A percentile compares a stretch with the other conserved stretches of the same genome.
phyloP scores from a whole-genome alignment of 2,888 invertebrate species.

The Aquatica leii region DNA sequence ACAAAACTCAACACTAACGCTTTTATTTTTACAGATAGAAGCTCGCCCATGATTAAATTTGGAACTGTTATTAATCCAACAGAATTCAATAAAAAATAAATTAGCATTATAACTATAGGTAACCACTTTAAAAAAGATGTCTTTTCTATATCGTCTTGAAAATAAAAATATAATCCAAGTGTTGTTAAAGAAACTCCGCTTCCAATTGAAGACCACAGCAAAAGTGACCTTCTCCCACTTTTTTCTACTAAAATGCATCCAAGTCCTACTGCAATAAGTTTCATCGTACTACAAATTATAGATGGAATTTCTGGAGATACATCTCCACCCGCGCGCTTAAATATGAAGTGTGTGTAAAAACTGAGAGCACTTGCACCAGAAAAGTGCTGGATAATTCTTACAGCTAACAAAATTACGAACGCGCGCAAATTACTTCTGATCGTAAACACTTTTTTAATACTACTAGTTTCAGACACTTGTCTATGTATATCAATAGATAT shows the following conservation, averaged over 20 bases:
- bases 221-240: conserved; percentile 60
- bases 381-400: conserved; percentile 55
- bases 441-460: conserved; percentile 64
- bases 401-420: conserved; percentile 66
- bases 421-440: conserved; percentile 69
- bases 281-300: conserved; percentile 59
- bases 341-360: conserved; percentile 52
- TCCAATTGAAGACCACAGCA: conserved; percentile 62
- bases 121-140: conserved; percentile 42
- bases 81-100: conserved; percentile 42
- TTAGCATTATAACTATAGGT: conserved; percentile 44
- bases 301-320: conserved; percentile 54
- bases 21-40: conserved; percentile 51
- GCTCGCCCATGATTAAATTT: conserved; percentile 46
- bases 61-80: conserved; percentile 46
- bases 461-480: conserved; percentile 58
- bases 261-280: conserved; percentile 52
- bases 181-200: conserved; percentile 37
- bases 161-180: conserved; percentile 45
- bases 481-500: conserved; percentile 48
- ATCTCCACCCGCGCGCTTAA: conserved; percentile 51
- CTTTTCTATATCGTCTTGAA: conserved; percentile 35
- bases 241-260: conserved; percentile 52
- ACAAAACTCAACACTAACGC: conserved; percentile 48
- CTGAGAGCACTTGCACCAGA: conserved; percentile 49